Evolutionary conservation across 2,113 vertebrate genomes (phyloP), one percentile per base, ranked within the genome.

Genomic region (Triplophysa tibetana): DNA sequence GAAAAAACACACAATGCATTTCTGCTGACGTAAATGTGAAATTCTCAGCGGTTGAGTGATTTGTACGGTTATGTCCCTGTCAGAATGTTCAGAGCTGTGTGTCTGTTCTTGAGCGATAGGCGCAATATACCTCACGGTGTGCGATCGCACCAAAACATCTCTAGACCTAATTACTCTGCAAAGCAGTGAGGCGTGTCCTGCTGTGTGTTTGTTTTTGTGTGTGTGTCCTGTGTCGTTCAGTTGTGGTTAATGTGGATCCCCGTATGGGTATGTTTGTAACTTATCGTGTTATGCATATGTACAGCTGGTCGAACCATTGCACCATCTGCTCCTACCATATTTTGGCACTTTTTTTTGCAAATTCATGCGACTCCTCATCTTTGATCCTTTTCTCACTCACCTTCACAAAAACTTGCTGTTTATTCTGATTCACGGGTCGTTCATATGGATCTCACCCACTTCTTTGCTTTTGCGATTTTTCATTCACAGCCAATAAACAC

Each of bases 401-500:
- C 63, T 65, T 66, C 65, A 62, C 88, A 78, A 24, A 19, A 56
- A 72, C 19, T 17, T 12, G 33, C 41, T 84, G 77, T 87, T 84
- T 81, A 81, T 82, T 72, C 56, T 33, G 16, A 43, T 38, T 73
- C 26, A 16, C 29, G 56, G 21, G 43, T 72, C n/a, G 41, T 78
- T 81, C 85, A 75, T 81, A 65, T 91, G 87, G 88, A 86, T 89
- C 90, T 88, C 82, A 80, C 78, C 11, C 48, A 83, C 73, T 74
- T 45, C 54, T 82, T 75, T 85, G 64, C 67, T 86, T 80, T 85
- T 82, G 69, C 38, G 16, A 69, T 66, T 16, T 48, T 66, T 82
- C 77, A 82, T 83, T 87, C 82, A 84, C 91, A 99, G 97, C 96
- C 88, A 99, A 99, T 93, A 98, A 98, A 90, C 98, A 99, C 92